Evolutionary conservation across 2,797 vertebrate species (phyloP).

Genomic region (Falco concolor): DNA sequence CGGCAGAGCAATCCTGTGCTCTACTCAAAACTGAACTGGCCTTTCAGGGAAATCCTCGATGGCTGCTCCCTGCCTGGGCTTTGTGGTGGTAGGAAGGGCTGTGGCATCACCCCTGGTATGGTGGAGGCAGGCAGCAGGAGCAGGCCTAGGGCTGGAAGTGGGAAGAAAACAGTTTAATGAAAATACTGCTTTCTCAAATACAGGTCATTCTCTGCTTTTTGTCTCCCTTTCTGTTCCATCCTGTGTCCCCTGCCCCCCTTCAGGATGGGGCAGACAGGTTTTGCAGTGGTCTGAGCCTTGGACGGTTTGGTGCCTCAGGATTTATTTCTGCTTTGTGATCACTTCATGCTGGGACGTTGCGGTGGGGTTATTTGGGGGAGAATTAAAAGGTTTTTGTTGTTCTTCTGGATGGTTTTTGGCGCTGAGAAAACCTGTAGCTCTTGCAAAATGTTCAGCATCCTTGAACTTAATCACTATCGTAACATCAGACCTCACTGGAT

Average conservation of each 20-base stretch:
- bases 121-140: not conserved
- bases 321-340: not conserved
- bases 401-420: not conserved
- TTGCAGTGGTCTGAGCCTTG: not conserved
- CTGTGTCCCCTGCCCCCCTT: too few relatives aligned
- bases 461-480: not conserved
- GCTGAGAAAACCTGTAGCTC: not conserved
- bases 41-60: not conserved
- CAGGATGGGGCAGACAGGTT: not conserved
- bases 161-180: not conserved
- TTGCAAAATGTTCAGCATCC: slow-evolving; percentile 2
- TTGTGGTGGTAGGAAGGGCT: not conserved
- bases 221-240: too few relatives aligned
- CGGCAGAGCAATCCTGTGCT: not conserved
- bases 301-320: not conserved
- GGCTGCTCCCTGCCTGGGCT: not conserved
- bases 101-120: rapidly evolving
- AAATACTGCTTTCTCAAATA: not conserved
- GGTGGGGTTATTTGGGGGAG: not conserved
- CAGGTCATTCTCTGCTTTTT: not conserved
- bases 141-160: not conserved
- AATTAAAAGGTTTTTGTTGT: not conserved
- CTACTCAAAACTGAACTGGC: not conserved
- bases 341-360: not conserved
- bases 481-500: slow-evolving; percentile 28